These are phyloP conservation scores for Cyrtorhinus lividipennis DNA, from an alignment of 1,140 invertebrate genomes.

Conservation along the genomic window DNA sequence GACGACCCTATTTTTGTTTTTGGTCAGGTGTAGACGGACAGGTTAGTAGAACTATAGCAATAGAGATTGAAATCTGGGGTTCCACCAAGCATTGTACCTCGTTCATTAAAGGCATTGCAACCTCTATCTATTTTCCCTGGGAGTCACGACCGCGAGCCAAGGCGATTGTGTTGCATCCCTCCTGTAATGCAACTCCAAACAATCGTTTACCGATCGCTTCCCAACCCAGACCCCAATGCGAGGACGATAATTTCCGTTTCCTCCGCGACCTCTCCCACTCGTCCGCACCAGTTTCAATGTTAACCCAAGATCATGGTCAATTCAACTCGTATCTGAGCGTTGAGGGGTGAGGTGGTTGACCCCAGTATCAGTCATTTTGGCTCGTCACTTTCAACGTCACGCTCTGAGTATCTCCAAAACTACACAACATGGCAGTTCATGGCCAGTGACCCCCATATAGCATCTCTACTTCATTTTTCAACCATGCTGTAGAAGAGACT, in stretches of 20 bases:
- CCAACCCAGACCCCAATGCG: not conserved
- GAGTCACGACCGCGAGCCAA: too few relatives aligned
- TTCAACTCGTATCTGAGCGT: too few relatives aligned
- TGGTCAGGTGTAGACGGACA: conserved; percentile 1
- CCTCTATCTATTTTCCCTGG: not conserved
- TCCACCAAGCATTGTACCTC: not conserved
- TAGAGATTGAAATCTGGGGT: not conserved
- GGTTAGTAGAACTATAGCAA: conserved; percentile 1
- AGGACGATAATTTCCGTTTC: not conserved
- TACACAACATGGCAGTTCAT: too few relatives aligned
- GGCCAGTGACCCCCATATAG: too few relatives aligned
- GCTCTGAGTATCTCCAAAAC: too few relatives aligned
- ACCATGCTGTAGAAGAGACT: too few relatives aligned
- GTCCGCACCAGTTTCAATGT: not conserved
- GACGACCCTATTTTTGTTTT: not conserved
- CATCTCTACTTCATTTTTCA: too few relatives aligned
- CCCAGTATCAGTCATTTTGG: not conserved
- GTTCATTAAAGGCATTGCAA: conserved; percentile 1
- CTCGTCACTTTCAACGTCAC: not conserved
- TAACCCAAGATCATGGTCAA: not conserved
- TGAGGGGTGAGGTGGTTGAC: not conserved
- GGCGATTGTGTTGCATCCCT: not conserved
- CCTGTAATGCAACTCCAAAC: too few relatives aligned
- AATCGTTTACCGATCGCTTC: too few relatives aligned
- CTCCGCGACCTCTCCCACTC: not conserved